phyloP scores from a whole-genome alignment of 2,113 vertebrate genomes.

The Rhinolophus ferrumequinum region DNA sequence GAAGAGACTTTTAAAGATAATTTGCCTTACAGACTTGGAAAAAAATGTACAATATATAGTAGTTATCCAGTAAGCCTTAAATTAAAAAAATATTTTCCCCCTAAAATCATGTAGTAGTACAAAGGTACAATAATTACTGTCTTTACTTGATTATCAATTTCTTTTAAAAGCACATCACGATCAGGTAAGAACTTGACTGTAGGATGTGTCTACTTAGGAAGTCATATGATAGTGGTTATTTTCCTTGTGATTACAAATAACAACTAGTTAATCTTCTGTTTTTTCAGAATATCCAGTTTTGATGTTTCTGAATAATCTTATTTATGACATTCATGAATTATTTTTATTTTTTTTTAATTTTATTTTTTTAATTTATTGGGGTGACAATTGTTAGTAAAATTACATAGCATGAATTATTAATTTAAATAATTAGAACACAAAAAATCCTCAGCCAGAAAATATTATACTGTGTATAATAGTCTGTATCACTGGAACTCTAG shows the following conservation, averaged over 20 bases:
- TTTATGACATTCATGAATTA: conserved; percentile 21
- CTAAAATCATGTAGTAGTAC: conserved; percentile 23
- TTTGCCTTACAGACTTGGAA: background rate
- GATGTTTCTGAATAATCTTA: conserved; percentile 37
- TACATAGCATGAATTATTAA: background rate
- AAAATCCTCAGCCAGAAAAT: conserved; percentile 32
- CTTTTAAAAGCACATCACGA: conserved; percentile 31
- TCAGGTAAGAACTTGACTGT: background rate
- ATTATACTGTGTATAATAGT: background rate
- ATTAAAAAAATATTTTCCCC: conserved; percentile 19
- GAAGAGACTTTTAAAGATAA: conserved; percentile 30
- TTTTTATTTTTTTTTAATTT: too few species aligned
- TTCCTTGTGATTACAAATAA: conserved; percentile 43
- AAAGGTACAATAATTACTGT: conserved; percentile 30
- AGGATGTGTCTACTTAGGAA: background rate
- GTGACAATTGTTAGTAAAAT: too few species aligned
- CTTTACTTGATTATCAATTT: conserved; percentile 35
- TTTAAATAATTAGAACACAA: conserved; percentile 36
- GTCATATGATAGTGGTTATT: background rate
- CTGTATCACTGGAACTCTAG: background rate
- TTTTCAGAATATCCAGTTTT: conserved; percentile 15
- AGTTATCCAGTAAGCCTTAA: conserved; percentile 41
- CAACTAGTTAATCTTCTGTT: conserved; percentile 9
- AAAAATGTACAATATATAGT: background rate
- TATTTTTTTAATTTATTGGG: too few species aligned